Evolutionary conservation across 1,140 invertebrate genomes (phyloP).

Genomic region (Drosophila ercepeae): DNA sequence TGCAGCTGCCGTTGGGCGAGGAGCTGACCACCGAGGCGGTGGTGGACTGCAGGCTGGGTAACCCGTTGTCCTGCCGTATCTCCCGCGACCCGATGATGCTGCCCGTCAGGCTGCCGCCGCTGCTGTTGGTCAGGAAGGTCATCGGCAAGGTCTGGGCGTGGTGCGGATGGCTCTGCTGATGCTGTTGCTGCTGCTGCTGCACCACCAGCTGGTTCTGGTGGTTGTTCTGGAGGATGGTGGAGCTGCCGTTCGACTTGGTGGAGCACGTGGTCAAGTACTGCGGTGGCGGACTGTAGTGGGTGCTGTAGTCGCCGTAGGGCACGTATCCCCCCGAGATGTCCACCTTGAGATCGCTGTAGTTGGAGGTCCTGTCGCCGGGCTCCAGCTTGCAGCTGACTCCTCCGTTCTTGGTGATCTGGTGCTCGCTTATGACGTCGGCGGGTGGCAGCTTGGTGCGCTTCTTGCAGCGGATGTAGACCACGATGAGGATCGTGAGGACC

Average conservation of each 20-base stretch:
- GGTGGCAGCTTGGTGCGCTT: slow-evolving; percentile 78
- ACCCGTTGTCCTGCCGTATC: slow-evolving; percentile 78
- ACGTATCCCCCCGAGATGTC: slow-evolving; percentile 95
- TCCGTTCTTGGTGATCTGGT: slow-evolving; percentile 80
- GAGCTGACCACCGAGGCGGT: slow-evolving; percentile 82
- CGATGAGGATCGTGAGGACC: slow-evolving; percentile 66
- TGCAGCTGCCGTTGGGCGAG: slow-evolving; percentile 81
- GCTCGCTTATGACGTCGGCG: slow-evolving; percentile 82
- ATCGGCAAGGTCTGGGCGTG: slow-evolving; percentile 68
- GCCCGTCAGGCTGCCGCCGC: slow-evolving; percentile 76
- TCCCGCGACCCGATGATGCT: slow-evolving; percentile 79
- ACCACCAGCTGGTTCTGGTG: slow-evolving; percentile 78
- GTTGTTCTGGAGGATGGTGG: slow-evolving; percentile 77
- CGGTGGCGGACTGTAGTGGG: slow-evolving; percentile 91
- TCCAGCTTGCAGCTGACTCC: slow-evolving; percentile 76
- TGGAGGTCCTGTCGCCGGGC: slow-evolving; percentile 94
- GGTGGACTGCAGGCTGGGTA: slow-evolving; percentile 78
- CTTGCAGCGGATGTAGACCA: slow-evolving; percentile 78
- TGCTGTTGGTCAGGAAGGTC: slow-evolving; percentile 77
- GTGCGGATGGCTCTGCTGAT: slow-evolving; percentile 35
- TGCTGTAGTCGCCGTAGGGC: slow-evolving; percentile 93
- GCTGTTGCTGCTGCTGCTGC: slow-evolving; percentile 70
- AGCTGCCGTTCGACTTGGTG: slow-evolving; percentile 80
- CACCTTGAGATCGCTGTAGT: slow-evolving; percentile 95
- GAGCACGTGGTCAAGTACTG: slow-evolving; percentile 80